A percentile compares a stretch with the other conserved stretches of the same genome.
Conservation (phyloP, 2,888 invertebrate species). For the Hesperia comma region DNA sequence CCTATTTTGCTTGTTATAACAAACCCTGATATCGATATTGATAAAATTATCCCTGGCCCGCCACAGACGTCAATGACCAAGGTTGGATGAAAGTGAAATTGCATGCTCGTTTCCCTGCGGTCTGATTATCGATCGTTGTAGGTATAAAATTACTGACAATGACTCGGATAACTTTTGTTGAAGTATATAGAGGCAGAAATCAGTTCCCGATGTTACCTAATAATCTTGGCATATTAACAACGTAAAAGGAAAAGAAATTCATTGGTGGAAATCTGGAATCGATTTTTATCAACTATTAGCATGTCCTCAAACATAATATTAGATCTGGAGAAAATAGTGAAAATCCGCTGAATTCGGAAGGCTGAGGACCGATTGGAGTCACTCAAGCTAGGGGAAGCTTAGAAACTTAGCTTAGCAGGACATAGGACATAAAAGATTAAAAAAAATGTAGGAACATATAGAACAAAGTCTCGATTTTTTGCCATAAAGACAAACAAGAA, state of each 20-base stretch:
- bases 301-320: too few relatives aligned
- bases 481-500: too few relatives aligned
- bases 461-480: too few relatives aligned
- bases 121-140: constrained; percentile 56
- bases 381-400: too few relatives aligned
- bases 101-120: constrained; percentile 59
- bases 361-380: too few relatives aligned
- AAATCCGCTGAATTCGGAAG: too few relatives aligned
- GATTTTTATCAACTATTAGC: too few relatives aligned
- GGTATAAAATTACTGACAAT: constrained; percentile 49
- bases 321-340: too few relatives aligned
- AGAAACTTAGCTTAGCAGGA: too few relatives aligned
- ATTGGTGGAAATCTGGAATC: too few relatives aligned
- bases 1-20: neutral
- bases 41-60: constrained; percentile 38
- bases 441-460: too few relatives aligned
- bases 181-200: neutral
- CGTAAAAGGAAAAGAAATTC: neutral
- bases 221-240: neutral
- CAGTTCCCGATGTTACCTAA: neutral
- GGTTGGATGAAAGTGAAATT: constrained; percentile 73
- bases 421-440: too few relatives aligned
- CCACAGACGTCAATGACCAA: constrained; percentile 63
- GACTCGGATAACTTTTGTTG: constrained; percentile 1
- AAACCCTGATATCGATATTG: neutral